These are phyloP conservation scores for Andrena fulva DNA, from an alignment of 2,888 invertebrate species.

Conservation along the genomic window DNA sequence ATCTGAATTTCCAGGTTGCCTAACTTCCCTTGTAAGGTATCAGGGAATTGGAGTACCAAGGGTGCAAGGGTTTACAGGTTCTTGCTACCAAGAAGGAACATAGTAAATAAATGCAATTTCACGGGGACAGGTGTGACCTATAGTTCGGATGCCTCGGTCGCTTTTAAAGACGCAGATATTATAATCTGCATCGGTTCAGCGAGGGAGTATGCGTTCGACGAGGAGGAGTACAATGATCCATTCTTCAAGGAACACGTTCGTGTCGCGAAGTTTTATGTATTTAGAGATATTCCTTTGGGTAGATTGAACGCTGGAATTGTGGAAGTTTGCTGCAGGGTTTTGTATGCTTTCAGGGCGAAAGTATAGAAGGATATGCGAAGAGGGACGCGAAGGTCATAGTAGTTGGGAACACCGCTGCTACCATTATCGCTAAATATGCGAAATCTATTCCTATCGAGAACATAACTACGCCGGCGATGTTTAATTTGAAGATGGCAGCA, in stretches of 20 bases:
- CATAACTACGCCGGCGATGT: constrained; percentile 59
- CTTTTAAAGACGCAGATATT: constrained; percentile 67
- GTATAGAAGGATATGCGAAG: constrained; percentile 64
- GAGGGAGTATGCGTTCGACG: constrained; percentile 64
- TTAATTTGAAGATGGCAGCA: constrained; percentile 51
- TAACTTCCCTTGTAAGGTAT: too few species aligned
- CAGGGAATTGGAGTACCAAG: too few species aligned
- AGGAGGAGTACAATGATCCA: constrained; percentile 46
- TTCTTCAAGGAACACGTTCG: constrained; percentile 60
- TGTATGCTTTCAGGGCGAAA: constrained; percentile 54
- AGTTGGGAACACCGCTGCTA: constrained; percentile 60
- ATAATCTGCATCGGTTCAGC: constrained; percentile 66
- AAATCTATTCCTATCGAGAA: constrained; percentile 63
- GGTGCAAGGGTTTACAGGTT: too few species aligned
- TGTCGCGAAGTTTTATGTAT: constrained; percentile 50
- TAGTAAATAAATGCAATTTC: neutral
- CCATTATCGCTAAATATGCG: constrained; percentile 57
- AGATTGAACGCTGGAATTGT: neutral
- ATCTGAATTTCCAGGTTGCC: too few species aligned
- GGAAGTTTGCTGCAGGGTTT: neutral
- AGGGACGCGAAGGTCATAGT: constrained; percentile 60
- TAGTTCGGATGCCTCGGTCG: constrained; percentile 47
- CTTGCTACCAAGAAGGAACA: too few species aligned
- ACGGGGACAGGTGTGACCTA: constrained; percentile 45
- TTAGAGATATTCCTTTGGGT: neutral